Evolutionary conservation across 2,113 vertebrate genomes (phyloP).

Genomic region (Talpa occidentalis): DNA sequence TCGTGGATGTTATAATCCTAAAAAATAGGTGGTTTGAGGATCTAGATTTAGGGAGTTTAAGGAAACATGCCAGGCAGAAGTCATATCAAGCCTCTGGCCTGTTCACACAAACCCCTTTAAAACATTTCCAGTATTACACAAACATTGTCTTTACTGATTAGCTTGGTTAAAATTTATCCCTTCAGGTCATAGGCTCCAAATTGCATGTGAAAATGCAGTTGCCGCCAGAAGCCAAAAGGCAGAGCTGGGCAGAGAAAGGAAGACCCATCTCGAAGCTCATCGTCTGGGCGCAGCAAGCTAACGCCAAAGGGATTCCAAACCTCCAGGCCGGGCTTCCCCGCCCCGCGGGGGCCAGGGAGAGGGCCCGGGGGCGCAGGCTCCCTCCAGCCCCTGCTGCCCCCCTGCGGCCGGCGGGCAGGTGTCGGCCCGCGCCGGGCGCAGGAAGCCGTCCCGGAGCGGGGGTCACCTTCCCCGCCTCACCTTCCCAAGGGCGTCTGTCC

Average conservation of each 20-base stretch:
- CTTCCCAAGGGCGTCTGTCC: conserved; percentile 42
- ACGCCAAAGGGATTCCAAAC: not conserved
- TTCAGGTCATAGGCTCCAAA: not conserved
- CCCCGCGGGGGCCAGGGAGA: fast-evolving
- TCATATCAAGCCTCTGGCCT: not conserved
- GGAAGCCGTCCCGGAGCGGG: not conserved
- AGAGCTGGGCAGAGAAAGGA: not conserved
- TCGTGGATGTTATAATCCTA: not conserved
- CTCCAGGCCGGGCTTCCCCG: fast-evolving
- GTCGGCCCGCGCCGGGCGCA: not conserved
- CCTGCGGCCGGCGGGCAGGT: not conserved
- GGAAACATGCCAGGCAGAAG: not conserved
- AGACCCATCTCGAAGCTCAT: not conserved
- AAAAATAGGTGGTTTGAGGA: not conserved
- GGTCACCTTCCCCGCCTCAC: conserved; percentile 29
- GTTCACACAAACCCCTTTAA: not conserved
- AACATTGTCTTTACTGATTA: not conserved
- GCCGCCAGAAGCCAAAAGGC: not conserved
- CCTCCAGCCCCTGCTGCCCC: not conserved
- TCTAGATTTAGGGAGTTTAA: not conserved
- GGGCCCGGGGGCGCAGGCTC: not conserved
- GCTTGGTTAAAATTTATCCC: not conserved
- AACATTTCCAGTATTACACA: not conserved
- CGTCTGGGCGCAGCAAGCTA: not conserved
- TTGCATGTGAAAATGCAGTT: not conserved